Evolutionary conservation across 2,797 vertebrate species (phyloP).

Genomic region (Scomberomorus guttatus): DNA sequence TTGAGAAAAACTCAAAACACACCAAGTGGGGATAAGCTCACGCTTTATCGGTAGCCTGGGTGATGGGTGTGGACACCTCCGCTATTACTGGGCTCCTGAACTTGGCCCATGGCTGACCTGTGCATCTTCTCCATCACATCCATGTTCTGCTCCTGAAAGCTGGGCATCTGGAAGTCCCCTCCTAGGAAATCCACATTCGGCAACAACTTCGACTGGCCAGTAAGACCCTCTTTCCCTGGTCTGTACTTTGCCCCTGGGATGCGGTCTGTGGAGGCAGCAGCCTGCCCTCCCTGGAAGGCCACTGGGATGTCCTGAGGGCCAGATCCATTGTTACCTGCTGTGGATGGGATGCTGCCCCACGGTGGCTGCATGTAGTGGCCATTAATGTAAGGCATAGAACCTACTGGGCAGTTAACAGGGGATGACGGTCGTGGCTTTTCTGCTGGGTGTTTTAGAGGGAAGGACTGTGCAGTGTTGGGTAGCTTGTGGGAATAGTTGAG

Average conservation of each 20-base stretch:
- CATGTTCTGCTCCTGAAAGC: constrained; percentile 92
- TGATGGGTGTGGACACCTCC: constrained; percentile 93
- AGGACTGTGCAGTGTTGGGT: constrained; percentile 89
- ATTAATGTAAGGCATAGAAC: constrained; percentile 91
- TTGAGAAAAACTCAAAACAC: constrained; percentile 56
- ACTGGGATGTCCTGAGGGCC: constrained; percentile 93
- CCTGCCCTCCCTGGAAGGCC: constrained; percentile 90
- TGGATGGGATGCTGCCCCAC: constrained; percentile 92
- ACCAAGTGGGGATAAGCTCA: constrained; percentile 73
- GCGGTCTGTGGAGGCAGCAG: constrained; percentile 89
- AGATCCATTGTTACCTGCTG: constrained; percentile 92
- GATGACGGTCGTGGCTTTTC: constrained; percentile 92
- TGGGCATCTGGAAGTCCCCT: constrained; percentile 91
- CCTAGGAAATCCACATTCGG: constrained; percentile 93
- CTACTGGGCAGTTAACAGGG: constrained; percentile 85
- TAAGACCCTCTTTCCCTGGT: constrained; percentile 83
- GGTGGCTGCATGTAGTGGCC: constrained; percentile 94
- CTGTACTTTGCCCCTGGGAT: constrained; percentile 90
- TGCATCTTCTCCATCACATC: constrained; percentile 92
- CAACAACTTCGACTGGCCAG: constrained; percentile 89
- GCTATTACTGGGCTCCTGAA: constrained; percentile 89
- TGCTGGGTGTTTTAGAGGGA: constrained; percentile 89
- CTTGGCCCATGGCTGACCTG: constrained; percentile 89
- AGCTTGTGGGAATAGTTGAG: constrained; percentile 92
- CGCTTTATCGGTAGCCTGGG: constrained; percentile 90